Conservation (phyloP, 2,888 invertebrate genomes). For the Patella depressa region DNA sequence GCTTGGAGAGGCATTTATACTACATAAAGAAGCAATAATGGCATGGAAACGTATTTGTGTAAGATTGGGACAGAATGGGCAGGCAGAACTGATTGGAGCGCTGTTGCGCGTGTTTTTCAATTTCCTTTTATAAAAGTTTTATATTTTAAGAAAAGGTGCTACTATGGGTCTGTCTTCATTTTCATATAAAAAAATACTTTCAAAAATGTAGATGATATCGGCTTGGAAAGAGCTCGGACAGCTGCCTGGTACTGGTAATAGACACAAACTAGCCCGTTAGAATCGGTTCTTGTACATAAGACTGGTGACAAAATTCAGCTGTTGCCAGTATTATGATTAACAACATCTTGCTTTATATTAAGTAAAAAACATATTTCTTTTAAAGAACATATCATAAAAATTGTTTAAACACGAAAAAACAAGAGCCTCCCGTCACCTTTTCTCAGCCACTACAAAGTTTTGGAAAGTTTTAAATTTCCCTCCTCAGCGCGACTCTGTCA, state of each 20-base stretch:
- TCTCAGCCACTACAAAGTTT: background rate
- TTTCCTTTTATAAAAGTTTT: background rate
- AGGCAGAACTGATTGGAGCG: conserved; percentile 9
- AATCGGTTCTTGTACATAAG: too few species aligned
- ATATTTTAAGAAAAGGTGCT: conserved; percentile 4
- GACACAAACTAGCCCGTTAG: too few species aligned
- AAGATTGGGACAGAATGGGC: background rate
- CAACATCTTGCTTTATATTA: too few species aligned
- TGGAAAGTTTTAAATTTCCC: conserved; percentile 32
- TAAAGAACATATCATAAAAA: background rate
- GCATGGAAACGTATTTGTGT: conserved; percentile 5
- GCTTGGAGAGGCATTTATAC: conserved; percentile 10
- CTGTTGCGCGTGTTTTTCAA: conserved; percentile 9
- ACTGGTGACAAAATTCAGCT: too few species aligned
- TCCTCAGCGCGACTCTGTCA: conserved; percentile 17
- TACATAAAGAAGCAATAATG: conserved; percentile 7
- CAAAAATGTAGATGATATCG: conserved; percentile 8
- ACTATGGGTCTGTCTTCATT: background rate
- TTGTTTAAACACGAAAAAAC: conserved; percentile 12
- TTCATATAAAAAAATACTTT: conserved; percentile 1
- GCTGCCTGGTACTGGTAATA: background rate
- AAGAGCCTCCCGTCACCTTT: background rate
- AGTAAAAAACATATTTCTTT: background rate
- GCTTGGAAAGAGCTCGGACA: background rate
- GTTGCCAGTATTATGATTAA: too few species aligned